Base-by-base conservation (phyloP, 2,797 vertebrate species). In the Peromyscus attwateri region DNA sequence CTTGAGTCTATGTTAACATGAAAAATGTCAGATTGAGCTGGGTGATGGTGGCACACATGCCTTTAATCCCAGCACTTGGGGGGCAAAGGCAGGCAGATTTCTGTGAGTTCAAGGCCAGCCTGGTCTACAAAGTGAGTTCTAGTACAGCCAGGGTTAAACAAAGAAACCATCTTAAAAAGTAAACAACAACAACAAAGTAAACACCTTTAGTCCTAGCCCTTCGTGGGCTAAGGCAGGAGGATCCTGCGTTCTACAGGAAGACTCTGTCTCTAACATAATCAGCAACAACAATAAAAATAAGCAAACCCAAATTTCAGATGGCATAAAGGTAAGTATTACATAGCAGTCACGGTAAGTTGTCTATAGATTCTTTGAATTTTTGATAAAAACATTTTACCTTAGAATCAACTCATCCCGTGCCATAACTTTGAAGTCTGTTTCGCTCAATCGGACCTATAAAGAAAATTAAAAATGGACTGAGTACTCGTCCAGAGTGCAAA, bases 371-470 rank as follows among this genome's bases (percentile, higher is more conserved):
- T 29, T 37, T 23, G 37, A 55, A 57, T 43, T 87, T 82, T 89
- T 91, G n/a, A 80, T 55, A 70, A 92, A 87, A 95, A 95, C 37
- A 93, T 43, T 85, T 98, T 99, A 99, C 99, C 99, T 99, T 95
- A 99, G 97, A 95, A 99, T 99, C 68, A 99, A 97, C 96, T 99
- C 99, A 94, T 99, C 99, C 98, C 99, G 99, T 96, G 99, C 99
- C 97, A 99, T 99, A 97, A 97, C 99, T 98, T 99, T 99, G 99
- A 99, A 99, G 98, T 99, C 99, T 98, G 99, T 99, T 98, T 99
- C 99, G 99, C 99, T 99, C 97, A 99, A 99, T 98, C 99, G 99
- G 99, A 99, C 99, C 99, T 99, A 97, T 0, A 62, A 91, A 97
- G 43, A 94, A 64, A 57, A 97, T 93, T 89, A 84, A 85, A 93